Base-by-base conservation (phyloP, 2,888 invertebrate genomes). In the Parascotia fuliginaria region DNA sequence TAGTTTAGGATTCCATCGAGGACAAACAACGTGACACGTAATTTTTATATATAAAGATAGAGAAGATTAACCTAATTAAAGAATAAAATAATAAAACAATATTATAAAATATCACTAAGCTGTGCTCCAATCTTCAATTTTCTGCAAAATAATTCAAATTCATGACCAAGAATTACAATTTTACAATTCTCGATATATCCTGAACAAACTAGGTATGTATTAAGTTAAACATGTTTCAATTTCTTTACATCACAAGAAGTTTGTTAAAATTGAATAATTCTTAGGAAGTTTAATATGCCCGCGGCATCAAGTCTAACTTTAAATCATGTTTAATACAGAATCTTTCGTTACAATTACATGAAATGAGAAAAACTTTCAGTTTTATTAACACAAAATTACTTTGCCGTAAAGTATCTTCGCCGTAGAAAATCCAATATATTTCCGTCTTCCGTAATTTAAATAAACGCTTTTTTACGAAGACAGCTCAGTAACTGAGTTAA, bases 401-500 rank as follows among this genome's bases (percentile, higher is more conserved):
- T 60, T 47, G 22, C 42, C 45, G 48, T 60, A 64, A 65, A 56
- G 36, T 46, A 55, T 66, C 45, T 69, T 55, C 60, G 45, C 60
- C 52, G 42, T 40, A 14, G 31, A 40, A 57, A 65, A 70, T 53
- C 50, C 52, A 69, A 66, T 67, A 61, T 61, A 42, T 62, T 66
- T 58, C 51, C 49, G 52, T 56, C 58, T 44, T 44, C 38, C 48
- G 48, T 67, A 71, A 73, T 75, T 75, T 70, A 64, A 73, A 73
- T 68, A 69, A 72, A 72, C 46, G 66, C 55, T 65, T 60, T 65
- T 65, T 60, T 54, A 40, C 53, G 55, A 61, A 55, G 54, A 55
- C 52, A 55, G 51, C 31, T 48, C 41, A 44, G 51, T 55, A 66
- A 69, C 59, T 64, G 53, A 43, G 55, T 55, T 69, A 67, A 63